Percentiles rank a stretch among this genome's conserved stretches.
Evolutionary conservation across 1,140 invertebrate genomes (phyloP).

Genomic region (Drosophila navojoa): DNA sequence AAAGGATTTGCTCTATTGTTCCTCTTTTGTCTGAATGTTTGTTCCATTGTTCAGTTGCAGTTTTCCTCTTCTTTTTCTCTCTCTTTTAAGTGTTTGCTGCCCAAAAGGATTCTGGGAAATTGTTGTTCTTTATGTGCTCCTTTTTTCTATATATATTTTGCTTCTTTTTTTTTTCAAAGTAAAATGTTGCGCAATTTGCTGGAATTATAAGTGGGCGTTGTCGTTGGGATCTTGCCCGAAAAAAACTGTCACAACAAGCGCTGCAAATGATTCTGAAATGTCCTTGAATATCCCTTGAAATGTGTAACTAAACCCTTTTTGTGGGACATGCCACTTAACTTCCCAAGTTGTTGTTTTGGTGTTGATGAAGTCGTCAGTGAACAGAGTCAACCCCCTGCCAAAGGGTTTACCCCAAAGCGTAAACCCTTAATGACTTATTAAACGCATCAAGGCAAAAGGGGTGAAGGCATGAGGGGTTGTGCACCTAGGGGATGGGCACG

Average conservation of each 20-base stretch:
- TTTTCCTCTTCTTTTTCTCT: not conserved
- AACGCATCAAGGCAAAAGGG: conserved; percentile 35
- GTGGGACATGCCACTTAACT: conserved; percentile 59
- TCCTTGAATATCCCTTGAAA: conserved; percentile 1
- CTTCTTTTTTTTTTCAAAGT: conserved; percentile 19
- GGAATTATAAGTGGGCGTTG: conserved; percentile 31
- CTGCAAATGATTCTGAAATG: not conserved
- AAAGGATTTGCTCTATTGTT: conserved; percentile 58
- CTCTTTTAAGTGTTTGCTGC: conserved; percentile 11
- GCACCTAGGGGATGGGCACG: not conserved
- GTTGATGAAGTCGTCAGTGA: conserved; percentile 48
- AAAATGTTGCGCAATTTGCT: conserved; percentile 58
- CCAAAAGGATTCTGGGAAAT: conserved; percentile 55
- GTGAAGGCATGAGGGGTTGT: conserved; percentile 30
- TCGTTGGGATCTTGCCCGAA: conserved; percentile 4
- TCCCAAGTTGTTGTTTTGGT: conserved; percentile 28
- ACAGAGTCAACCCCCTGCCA: conserved; percentile 35
- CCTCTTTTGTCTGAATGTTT: conserved; percentile 39
- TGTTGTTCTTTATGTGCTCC: conserved; percentile 26
- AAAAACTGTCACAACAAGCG: conserved; percentile 47
- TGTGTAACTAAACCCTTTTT: conserved; percentile 34
- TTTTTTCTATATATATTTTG: conserved; percentile 15
- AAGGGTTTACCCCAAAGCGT: conserved; percentile 1
- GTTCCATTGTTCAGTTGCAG: conserved; percentile 26
- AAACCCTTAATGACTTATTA: conserved; percentile 70